A percentile compares a stretch with the other conserved stretches of the same genome.
phyloP scores from a whole-genome alignment of 2,113 vertebrate species.

The Sinocyclocheilus anophthalmus region DNA sequence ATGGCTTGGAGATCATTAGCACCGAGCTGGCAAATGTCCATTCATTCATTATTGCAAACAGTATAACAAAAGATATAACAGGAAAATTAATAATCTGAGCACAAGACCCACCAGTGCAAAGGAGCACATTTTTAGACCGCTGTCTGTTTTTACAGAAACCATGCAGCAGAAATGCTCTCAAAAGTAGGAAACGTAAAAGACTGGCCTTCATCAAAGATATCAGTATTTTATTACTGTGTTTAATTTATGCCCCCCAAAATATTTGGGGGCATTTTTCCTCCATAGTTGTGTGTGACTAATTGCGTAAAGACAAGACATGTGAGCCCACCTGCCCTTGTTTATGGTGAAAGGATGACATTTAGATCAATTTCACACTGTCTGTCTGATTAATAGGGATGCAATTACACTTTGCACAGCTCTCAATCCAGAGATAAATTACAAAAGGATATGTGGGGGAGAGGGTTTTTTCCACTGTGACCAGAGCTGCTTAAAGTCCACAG shows the following conservation, averaged over 20 bases:
- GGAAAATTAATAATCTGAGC: conserved; percentile 40
- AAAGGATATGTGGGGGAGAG: conserved; percentile 19
- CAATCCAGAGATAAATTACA: conserved; percentile 72
- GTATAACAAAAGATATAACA: conserved; percentile 36
- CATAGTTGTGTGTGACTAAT: conserved; percentile 52
- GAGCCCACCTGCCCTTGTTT: conserved; percentile 66
- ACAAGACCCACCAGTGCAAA: conserved; percentile 13
- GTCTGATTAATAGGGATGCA: conserved; percentile 69
- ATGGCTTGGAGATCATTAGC: conserved; percentile 51
- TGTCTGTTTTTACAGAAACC: neutral
- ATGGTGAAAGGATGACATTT: conserved; percentile 68
- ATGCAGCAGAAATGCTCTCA: neutral
- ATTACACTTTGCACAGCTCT: conserved; percentile 70
- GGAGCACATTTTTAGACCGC: neutral
- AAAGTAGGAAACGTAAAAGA: neutral
- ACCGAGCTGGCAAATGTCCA: conserved; percentile 39
- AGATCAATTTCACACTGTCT: conserved; percentile 68
- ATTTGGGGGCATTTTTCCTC: conserved; percentile 32
- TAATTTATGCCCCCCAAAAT: conserved; percentile 9
- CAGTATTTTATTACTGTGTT: conserved; percentile 31
- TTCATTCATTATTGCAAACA: conserved; percentile 46
- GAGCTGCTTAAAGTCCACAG: neutral
- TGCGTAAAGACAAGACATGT: conserved; percentile 59
- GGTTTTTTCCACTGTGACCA: neutral
- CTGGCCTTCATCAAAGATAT: conserved; percentile 7